Base-by-base conservation (phyloP, 2,113 vertebrate genomes). In the Calidris pugnax region DNA sequence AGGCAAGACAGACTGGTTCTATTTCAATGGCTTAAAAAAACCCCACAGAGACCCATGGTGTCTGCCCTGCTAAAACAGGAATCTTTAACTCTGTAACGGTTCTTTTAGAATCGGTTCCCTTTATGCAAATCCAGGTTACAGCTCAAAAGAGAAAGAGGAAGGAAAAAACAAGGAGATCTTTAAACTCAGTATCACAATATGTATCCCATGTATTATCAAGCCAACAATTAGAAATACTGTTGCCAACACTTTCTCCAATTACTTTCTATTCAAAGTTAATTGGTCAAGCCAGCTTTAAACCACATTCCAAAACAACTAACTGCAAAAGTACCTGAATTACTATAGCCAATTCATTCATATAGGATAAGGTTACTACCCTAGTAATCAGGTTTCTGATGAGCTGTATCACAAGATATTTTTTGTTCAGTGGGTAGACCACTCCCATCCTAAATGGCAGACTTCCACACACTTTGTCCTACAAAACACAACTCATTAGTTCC, bases 101-200 rank as follows among this genome's bases (percentile, higher is more conserved):
- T 95, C 96, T 93, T 89, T 47, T 76, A 97, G 95, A 97, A 92
- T 96, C 94, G 0, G 94, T 96, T 97, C 97, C 86, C 66, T 91
- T 97, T 96, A 97, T 97, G 95, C 90, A 97, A 97, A 97, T 92
- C 48, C 81, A 89, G 28, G 57, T 72, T 89, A 82, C 30, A 92
- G 76, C 64, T 90, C 94, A 94, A 66, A 94, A 90, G 50, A 91
- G 50, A 94, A 96, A 89, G 55, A 28, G 89, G 95, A 92, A 96
- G 73, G 33, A 84, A 86, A 92, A 93, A 47, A 84, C 1, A 77
- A 21, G 84, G 74, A 96, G 57, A 90, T 19, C 62, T 93, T 87
- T 53, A 60, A 89, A 78, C 24, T 56, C 18, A 4, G 12, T 41
- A 71, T 62, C 45, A 87, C 32, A 87, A 33, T 3, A 68, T 3